A percentile compares a stretch with the other conserved stretches of the same genome.
phyloP scores from a whole-genome alignment of 1,140 invertebrate genomes.

The Leptinotarsa undecemlineata region DNA sequence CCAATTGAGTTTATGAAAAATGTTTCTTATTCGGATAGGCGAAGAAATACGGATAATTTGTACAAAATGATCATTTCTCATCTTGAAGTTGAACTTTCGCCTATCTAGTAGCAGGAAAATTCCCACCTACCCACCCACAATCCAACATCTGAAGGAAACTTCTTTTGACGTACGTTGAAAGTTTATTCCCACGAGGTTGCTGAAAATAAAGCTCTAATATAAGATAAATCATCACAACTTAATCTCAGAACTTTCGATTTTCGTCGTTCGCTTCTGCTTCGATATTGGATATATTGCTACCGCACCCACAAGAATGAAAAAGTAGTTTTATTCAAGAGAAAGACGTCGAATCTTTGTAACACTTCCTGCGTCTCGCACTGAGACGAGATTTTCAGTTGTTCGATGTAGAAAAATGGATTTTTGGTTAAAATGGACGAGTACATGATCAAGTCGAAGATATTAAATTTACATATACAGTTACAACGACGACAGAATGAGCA shows the following conservation, averaged over 20 bases:
- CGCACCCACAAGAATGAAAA: not conserved
- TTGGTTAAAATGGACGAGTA: not conserved
- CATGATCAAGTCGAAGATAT: no score
- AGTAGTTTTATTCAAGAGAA: conserved; percentile 6
- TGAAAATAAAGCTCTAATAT: conserved; percentile 25
- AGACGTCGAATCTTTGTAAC: not conserved
- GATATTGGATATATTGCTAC: not conserved
- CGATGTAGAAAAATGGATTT: not conserved
- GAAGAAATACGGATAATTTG: no score
- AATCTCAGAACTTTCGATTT: conserved; percentile 22
- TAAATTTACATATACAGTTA: no score
- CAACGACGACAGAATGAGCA: no score
- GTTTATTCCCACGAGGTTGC: conserved; percentile 16
- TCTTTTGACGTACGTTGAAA: conserved; percentile 18
- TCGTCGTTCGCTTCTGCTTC: not conserved
- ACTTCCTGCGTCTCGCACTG: not conserved
- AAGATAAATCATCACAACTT: conserved; percentile 26
- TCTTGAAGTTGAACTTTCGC: not conserved
- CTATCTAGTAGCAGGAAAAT: not conserved
- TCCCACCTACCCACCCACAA: not conserved
- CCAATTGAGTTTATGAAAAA: no score
- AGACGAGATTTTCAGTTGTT: not conserved
- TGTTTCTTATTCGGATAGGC: no score
- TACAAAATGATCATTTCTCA: no score
- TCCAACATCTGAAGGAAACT: not conserved